A percentile compares a stretch with the other conserved stretches of the same genome.
Conservation (phyloP, 2,113 vertebrate genomes). For the Scomber scombrus region DNA sequence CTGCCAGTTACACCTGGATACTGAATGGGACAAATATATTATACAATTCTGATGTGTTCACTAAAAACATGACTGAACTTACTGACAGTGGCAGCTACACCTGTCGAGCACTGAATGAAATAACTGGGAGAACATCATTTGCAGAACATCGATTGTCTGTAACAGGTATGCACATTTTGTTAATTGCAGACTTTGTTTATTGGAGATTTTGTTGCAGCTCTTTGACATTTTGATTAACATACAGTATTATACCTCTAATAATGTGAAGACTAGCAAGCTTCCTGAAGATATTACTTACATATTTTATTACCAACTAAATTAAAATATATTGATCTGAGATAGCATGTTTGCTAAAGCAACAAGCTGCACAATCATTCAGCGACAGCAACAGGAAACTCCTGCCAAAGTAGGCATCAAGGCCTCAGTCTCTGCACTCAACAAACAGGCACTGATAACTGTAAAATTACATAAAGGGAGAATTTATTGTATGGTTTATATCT, state of each 20-base stretch:
- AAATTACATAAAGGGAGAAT: too few relatives aligned
- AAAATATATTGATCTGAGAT: too few relatives aligned
- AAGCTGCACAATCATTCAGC: neutral
- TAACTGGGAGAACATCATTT: neutral
- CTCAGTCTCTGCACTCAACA: too few relatives aligned
- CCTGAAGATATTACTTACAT: neutral
- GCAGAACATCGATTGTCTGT: conserved; percentile 1
- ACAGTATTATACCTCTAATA: neutral
- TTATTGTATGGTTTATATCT: too few relatives aligned
- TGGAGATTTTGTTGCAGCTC: too few relatives aligned
- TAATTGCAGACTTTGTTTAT: too few relatives aligned
- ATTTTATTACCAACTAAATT: fast-evolving
- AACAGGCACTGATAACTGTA: neutral
- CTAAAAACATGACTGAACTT: neutral
- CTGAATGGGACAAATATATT: conserved; percentile 40
- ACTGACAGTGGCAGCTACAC: conserved; percentile 60
- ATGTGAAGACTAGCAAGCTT: neutral
- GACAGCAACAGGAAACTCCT: neutral
- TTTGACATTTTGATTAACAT: neutral
- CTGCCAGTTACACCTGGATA: conserved; percentile 62
- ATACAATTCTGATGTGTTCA: conserved; percentile 3
- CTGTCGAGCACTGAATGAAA: conserved; percentile 38
- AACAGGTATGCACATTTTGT: conserved; percentile 19
- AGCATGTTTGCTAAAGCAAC: neutral
- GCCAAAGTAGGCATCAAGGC: too few relatives aligned